These are phyloP conservation scores for Corapipo altera DNA, from an alignment of 2,113 vertebrate genomes.

Conservation along the genomic window DNA sequence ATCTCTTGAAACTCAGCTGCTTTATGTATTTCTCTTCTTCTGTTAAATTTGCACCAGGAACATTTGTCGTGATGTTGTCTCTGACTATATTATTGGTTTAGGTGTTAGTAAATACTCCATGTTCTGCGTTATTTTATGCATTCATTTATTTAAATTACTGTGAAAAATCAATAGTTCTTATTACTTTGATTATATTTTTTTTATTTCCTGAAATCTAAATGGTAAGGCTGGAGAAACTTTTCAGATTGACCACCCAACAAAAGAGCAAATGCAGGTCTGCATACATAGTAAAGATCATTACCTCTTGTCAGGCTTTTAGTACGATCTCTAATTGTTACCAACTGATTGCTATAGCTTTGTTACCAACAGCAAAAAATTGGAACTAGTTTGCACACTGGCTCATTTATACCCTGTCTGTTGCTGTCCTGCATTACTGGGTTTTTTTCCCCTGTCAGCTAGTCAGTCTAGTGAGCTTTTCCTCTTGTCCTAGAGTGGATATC, in stretches of 20 bases:
- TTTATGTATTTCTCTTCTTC: background rate
- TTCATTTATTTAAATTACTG: background rate
- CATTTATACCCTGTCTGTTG: background rate
- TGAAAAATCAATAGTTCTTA: background rate
- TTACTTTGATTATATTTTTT: background rate
- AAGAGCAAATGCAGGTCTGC: background rate
- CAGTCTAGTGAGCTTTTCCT: background rate
- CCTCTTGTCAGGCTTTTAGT: background rate
- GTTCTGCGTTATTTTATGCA: background rate
- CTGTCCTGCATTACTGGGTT: background rate
- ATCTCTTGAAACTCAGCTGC: background rate
- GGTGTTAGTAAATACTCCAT: background rate
- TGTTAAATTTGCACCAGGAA: background rate
- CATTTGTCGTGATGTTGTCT: background rate
- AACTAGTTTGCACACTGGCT: background rate
- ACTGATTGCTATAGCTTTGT: background rate
- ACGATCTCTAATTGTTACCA: background rate
- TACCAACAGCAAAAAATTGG: background rate
- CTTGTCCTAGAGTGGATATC: background rate
- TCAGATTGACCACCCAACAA: background rate
- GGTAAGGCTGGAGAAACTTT: background rate
- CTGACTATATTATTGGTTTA: background rate
- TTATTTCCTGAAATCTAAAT: background rate
- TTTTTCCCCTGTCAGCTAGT: background rate
- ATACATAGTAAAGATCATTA: background rate